Percentiles rank a stretch among this genome's conserved stretches.
Evolutionary conservation across 2,797 vertebrate species (phyloP).

Genomic region (Rhadinocentrus ornatus): DNA sequence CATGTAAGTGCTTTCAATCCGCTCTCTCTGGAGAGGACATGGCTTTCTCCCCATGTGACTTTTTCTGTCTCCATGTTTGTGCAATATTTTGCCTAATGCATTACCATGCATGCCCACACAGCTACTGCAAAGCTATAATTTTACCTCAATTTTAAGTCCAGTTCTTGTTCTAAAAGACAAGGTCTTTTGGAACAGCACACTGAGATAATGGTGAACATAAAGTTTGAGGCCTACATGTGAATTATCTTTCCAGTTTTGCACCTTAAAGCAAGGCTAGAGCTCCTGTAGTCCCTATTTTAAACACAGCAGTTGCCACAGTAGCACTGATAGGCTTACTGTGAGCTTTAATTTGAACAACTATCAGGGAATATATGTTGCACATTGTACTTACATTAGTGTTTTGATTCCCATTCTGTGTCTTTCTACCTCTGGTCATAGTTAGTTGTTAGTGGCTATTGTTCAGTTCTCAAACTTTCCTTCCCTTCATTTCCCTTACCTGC

Average conservation of each 20-base stretch:
- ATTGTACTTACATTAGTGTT: conserved; percentile 14
- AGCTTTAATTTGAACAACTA: conserved; percentile 35
- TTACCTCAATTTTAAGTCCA: conserved; percentile 23
- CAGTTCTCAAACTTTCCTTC: not conserved
- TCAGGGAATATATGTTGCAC: conserved; percentile 13
- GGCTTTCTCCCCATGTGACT: conserved; percentile 15
- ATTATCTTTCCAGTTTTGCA: conserved; percentile 17
- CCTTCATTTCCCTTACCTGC: not conserved
- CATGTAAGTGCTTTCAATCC: conserved; percentile 40
- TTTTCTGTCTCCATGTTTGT: conserved; percentile 8
- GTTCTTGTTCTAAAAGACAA: conserved; percentile 10
- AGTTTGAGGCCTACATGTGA: conserved; percentile 21
- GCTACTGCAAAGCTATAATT: conserved; percentile 31
- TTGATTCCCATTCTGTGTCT: not conserved
- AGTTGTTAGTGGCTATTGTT: not conserved
- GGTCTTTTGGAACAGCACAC: conserved; percentile 10
- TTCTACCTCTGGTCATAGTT: not conserved
- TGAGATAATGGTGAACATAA: conserved; percentile 5
- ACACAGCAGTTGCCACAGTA: conserved; percentile 8
- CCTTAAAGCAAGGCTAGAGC: conserved; percentile 4
- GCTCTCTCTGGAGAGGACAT: conserved; percentile 33
- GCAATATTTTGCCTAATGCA: conserved; percentile 2
- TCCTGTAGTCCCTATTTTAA: conserved; percentile 8
- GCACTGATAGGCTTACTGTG: conserved; percentile 16
- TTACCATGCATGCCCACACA: conserved; percentile 8